phyloP scores from a whole-genome alignment of 23 tunicate genomes.

The Trididemnum nubilum region DNA sequence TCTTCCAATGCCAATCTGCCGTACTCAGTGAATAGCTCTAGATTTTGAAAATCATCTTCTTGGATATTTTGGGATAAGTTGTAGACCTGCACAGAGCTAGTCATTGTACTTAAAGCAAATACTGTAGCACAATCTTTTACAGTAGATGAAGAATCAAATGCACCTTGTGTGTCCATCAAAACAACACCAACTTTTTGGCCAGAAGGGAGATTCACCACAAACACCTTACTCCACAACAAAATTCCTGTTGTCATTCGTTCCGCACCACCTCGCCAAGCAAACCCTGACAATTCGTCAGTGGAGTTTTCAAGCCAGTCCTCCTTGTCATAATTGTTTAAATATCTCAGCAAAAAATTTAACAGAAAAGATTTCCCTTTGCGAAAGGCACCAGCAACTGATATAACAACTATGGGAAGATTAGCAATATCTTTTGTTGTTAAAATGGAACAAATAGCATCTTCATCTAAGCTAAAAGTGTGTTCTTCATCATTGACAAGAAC shows the following conservation, averaged over 20 bases:
- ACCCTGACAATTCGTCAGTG: conserved; percentile 55
- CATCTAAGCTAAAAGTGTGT: conserved; percentile 55
- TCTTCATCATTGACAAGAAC: conserved; percentile 58
- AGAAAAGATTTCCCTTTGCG: conserved; percentile 97
- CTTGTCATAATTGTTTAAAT: conserved; percentile 46
- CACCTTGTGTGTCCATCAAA: conserved; percentile 97
- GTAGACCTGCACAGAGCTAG: conserved; percentile 93
- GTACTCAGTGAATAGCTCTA: conserved; percentile 94
- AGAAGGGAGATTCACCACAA: conserved; percentile 26
- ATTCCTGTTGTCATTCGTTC: conserved; percentile 87
- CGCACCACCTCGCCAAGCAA: conserved; percentile 86
- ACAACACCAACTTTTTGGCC: conserved; percentile 71
- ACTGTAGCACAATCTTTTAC: conserved; percentile 81
- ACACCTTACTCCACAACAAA: conserved; percentile 69
- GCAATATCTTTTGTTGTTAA: conserved; percentile 47
- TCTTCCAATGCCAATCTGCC: conserved; percentile 78
- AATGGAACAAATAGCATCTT: conserved; percentile 66
- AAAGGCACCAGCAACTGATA: conserved; percentile 99
- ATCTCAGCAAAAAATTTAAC: conserved; percentile 77
- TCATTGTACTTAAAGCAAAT: conserved; percentile 92
- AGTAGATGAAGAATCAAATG: conserved; percentile 84
- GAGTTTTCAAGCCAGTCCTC: conserved; percentile 77
- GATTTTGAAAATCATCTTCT: conserved; percentile 92
- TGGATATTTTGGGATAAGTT: conserved; percentile 91
- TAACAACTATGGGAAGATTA: conserved; percentile 70